Evolutionary conservation across 2,888 invertebrate genomes (phyloP).

Genomic region (Cyclophora albipunctata): DNA sequence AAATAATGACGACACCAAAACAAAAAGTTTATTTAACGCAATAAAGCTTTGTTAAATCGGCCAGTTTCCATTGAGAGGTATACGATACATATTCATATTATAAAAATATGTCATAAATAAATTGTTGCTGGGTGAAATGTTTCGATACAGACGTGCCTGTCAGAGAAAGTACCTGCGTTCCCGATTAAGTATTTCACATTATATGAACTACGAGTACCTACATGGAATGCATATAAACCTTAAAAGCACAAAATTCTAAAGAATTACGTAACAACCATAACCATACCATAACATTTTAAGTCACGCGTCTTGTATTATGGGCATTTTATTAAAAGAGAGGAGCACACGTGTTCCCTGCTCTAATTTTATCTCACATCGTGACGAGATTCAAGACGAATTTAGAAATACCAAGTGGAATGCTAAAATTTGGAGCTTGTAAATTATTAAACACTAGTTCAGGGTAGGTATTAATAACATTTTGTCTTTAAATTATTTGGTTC

Average conservation of each 20-base stretch:
- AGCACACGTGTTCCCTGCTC: slow-evolving; percentile 33
- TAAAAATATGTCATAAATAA: too few species aligned
- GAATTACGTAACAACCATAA: slow-evolving; percentile 27
- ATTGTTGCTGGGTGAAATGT: too few species aligned
- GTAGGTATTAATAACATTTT: neutral
- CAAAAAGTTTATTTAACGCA: slow-evolving; percentile 14
- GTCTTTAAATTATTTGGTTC: too few species aligned
- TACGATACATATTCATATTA: too few species aligned
- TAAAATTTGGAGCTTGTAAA: slow-evolving; percentile 17
- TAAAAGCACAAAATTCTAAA: neutral
- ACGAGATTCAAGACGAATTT: slow-evolving; percentile 30
- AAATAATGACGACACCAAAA: slow-evolving; percentile 7
- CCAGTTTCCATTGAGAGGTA: slow-evolving; percentile 4
- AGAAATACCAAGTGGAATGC: slow-evolving; percentile 30
- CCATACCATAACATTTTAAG: slow-evolving; percentile 35
- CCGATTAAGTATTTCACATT: neutral
- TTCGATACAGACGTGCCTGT: too few species aligned
- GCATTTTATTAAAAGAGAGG: slow-evolving; percentile 28
- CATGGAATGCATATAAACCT: neutral
- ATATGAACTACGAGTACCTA: neutral
- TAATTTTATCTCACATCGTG: slow-evolving; percentile 39
- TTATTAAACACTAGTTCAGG: slow-evolving; percentile 1
- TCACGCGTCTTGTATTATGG: slow-evolving; percentile 41
- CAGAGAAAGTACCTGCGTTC: slow-evolving; percentile 1
- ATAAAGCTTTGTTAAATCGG: slow-evolving; percentile 25